Evolutionary conservation across 2,797 vertebrate genomes (phyloP), one percentile per base, ranked within the genome.

Genomic region (Peromyscus aztecus): DNA sequence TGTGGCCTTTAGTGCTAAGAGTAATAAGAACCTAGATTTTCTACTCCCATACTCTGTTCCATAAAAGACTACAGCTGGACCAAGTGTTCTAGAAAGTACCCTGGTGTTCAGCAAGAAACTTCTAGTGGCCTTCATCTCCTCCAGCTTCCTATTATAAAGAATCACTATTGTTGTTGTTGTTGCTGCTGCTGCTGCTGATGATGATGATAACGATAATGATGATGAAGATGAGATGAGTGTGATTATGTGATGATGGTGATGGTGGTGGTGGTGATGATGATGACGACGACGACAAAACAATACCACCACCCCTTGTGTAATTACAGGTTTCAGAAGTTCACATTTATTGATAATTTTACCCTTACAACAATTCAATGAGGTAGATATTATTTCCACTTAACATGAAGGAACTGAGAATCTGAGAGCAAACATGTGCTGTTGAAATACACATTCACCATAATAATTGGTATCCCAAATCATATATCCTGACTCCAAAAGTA

Each of bases 281-380:
- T 57, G 67, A 34, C n/a, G 46, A 43, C 5, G n/a, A 59, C 3
- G 27, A 89, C 29, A n/a, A 61, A 57, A 89, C 23, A 82, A 82
- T 65, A 43, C 17, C 12, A 91, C 19, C 55, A 76, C 55, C 37
- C 92, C 27, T 84, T 46, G 2, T 71, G 40, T 8, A n/a, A 69
- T 89, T 89, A 86, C 1, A 77, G 24, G 82, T 76, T 90, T 92
- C 78, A 92, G 55, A 96, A 23, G 17, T 92, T 92, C 23, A 80
- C 61, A 83, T 92, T 97, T 97, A 95, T 92, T 91, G 57, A 67
- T 90, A 89, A 86, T 86, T 96, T 90, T 92, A 94, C 2, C 61
- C 40, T 96, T 95, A 95, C 57, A 92, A 76, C 17, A 89, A 40
- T 92, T 55, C 57, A 92, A 21, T 86, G 78, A 98, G 71, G 80